Evolutionary conservation across 2,888 invertebrate species (phyloP).

Genomic region (Pegoplata infirma): DNA sequence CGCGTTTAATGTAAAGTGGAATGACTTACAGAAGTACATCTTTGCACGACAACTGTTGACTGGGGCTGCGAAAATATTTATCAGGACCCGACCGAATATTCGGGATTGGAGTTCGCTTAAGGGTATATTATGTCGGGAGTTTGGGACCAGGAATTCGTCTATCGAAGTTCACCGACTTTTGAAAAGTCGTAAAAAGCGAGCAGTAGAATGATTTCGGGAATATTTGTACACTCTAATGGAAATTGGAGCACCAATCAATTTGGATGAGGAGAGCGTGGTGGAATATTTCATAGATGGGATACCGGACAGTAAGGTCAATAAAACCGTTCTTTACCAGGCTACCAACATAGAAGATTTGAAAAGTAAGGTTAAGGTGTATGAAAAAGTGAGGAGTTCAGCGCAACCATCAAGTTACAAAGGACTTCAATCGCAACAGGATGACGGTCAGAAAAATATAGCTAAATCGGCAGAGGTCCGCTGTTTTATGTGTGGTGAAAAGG

Average conservation of each 20-base stretch:
- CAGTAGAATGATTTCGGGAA: constrained; percentile 10
- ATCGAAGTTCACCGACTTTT: constrained; percentile 36
- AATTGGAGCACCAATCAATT: constrained; percentile 6
- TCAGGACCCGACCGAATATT: constrained; percentile 44
- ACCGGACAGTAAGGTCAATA: constrained; percentile 7
- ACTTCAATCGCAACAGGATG: background rate
- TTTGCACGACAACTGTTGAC: constrained; percentile 49
- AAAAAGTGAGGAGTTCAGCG: background rate
- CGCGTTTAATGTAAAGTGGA: constrained; percentile 30
- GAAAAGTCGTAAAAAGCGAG: constrained; percentile 29
- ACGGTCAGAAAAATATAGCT: background rate
- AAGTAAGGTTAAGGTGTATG: background rate
- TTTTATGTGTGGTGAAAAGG: constrained; percentile 8
- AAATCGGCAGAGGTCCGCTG: background rate
- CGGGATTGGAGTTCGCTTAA: constrained; percentile 48
- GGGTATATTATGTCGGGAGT: constrained; percentile 12
- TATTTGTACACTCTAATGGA: constrained; percentile 23
- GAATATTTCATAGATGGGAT: constrained; percentile 25
- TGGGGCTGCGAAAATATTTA: constrained; percentile 50
- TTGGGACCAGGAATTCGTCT: constrained; percentile 14
- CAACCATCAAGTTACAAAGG: background rate
- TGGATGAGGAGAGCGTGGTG: constrained; percentile 6
- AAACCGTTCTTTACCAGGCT: constrained; percentile 22
- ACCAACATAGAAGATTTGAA: constrained; percentile 11
- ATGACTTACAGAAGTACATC: constrained; percentile 42